A percentile compares a stretch with the other conserved stretches of the same genome.
phyloP scores from a whole-genome alignment of 2,888 invertebrate genomes.

The Brachylomia viminalis region DNA sequence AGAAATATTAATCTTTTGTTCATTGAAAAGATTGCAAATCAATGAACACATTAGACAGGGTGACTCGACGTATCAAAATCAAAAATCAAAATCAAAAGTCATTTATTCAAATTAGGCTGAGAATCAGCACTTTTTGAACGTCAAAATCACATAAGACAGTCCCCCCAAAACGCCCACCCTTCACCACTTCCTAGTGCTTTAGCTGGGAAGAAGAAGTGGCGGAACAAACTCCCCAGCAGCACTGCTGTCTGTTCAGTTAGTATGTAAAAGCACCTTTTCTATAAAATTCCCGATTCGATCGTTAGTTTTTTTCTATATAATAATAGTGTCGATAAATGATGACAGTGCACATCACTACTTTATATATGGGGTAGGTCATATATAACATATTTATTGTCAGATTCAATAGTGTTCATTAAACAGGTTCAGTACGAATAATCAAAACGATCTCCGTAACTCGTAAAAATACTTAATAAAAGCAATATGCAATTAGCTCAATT shows the following conservation, averaged over 20 bases:
- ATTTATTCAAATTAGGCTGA: no score
- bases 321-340: slow-evolving; percentile 53
- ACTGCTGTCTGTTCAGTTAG: no score
- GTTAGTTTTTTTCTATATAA: slow-evolving; percentile 38
- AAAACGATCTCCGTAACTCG: slow-evolving; percentile 37
- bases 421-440: slow-evolving; percentile 34
- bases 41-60: slow-evolving; percentile 36
- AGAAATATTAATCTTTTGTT: slow-evolving; percentile 36
- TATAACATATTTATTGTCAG: slow-evolving; percentile 67
- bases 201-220: no score
- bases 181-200: no score
- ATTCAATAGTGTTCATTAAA: slow-evolving; percentile 60
- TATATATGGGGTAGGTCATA: slow-evolving; percentile 55
- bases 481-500: slow-evolving; percentile 45
- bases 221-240: no score
- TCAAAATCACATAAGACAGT: no score
- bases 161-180: no score
- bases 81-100: no score
- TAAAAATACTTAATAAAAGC: slow-evolving; percentile 51
- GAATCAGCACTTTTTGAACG: no score
- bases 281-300: slow-evolving; percentile 55
- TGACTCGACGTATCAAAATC: slow-evolving; percentile 44
- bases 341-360: slow-evolving; percentile 64
- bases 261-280: slow-evolving; percentile 61
- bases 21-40: slow-evolving; percentile 31